Evolutionary conservation across 2,888 invertebrate genomes (phyloP).

Genomic region (Agrochola lychnidis): DNA sequence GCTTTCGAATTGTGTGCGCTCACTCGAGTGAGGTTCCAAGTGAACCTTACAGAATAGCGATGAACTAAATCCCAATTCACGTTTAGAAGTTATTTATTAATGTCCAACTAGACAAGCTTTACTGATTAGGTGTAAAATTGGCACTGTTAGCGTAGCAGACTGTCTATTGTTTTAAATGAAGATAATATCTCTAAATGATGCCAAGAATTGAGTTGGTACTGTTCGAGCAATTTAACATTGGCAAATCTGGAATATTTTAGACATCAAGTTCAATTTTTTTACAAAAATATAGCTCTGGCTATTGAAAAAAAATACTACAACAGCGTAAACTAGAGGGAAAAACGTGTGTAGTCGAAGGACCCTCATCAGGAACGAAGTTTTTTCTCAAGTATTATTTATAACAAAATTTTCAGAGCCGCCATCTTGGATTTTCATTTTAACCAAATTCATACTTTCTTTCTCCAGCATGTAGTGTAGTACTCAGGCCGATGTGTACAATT

Average conservation of each 20-base stretch:
- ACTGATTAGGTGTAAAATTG: conserved; percentile 40
- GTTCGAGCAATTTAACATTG: not conserved
- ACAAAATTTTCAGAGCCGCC: too few relatives aligned
- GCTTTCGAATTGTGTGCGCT: not conserved
- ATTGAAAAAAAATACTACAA: too few relatives aligned
- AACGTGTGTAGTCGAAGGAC: too few relatives aligned
- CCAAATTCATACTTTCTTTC: too few relatives aligned
- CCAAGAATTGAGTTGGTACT: conserved; percentile 33
- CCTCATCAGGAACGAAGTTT: too few relatives aligned
- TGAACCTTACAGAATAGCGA: not conserved
- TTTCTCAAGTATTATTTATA: too few relatives aligned
- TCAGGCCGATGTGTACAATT: too few relatives aligned
- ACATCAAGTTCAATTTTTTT: not conserved
- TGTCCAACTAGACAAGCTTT: not conserved
- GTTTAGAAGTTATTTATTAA: not conserved
- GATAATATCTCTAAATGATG: conserved; percentile 35
- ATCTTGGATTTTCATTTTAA: too few relatives aligned
- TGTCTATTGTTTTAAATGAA: conserved; percentile 34
- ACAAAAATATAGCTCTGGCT: not conserved
- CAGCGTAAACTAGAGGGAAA: too few relatives aligned
- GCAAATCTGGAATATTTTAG: not conserved
- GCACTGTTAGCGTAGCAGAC: not conserved
- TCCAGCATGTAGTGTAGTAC: too few relatives aligned
- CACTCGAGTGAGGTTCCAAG: not conserved
- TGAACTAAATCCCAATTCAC: not conserved